Conservation (phyloP, 2,797 vertebrate genomes). For the Helarctos malayanus region DNA sequence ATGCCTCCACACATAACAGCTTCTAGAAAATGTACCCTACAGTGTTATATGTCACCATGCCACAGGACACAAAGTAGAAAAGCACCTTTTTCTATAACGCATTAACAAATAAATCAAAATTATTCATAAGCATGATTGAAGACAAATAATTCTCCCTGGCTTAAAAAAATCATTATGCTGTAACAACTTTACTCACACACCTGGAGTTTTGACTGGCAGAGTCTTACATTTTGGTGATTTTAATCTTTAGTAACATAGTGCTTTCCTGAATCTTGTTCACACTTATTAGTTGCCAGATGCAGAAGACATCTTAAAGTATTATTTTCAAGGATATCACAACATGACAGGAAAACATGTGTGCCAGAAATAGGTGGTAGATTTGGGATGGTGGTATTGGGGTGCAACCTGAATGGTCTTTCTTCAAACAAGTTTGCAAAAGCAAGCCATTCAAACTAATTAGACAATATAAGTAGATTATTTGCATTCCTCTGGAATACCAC, state of each 20-base stretch:
- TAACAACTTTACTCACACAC: conserved; percentile 64
- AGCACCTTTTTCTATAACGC: conserved; percentile 32
- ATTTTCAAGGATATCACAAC: conserved; percentile 82
- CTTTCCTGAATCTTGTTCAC: conserved; percentile 80
- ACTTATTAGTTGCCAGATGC: conserved; percentile 67
- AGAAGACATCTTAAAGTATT: conserved; percentile 83
- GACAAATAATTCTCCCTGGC: conserved; percentile 76
- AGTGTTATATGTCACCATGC: conserved; percentile 50
- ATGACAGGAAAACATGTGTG: conserved; percentile 65
- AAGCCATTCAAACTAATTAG: conserved; percentile 85
- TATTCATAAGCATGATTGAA: conserved; percentile 82
- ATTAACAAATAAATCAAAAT: conserved; percentile 84
- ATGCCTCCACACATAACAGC: conserved; percentile 26
- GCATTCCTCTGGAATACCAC: conserved; percentile 72
- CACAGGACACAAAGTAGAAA: conserved; percentile 71
- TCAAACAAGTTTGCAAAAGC: conserved; percentile 79
- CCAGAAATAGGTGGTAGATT: conserved; percentile 55
- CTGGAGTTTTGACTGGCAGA: conserved; percentile 66
- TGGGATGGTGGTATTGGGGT: conserved; percentile 51
- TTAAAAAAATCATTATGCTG: conserved; percentile 77
- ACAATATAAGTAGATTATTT: conserved; percentile 75
- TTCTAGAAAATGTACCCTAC: conserved; percentile 69
- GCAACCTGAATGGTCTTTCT: conserved; percentile 75
- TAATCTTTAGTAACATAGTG: conserved; percentile 71
- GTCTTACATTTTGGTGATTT: conserved; percentile 68